Conservation (phyloP, 2,888 invertebrate species). For the Stenolophus ochropezus region DNA sequence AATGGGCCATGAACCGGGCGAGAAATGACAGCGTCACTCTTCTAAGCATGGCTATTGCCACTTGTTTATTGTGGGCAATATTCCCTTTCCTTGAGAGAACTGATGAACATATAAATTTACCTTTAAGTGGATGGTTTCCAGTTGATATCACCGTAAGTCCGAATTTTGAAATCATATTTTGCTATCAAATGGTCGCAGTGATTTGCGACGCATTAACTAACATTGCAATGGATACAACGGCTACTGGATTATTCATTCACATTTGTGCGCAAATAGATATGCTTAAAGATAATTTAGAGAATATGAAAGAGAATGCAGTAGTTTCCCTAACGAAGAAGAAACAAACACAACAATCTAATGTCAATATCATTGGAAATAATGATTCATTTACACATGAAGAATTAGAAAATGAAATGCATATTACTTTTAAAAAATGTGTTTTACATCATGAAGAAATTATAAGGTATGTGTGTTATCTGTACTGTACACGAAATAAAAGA, state of each 20-base stretch:
- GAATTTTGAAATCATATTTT: slow-evolving; percentile 72
- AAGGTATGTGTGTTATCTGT: slow-evolving; percentile 59
- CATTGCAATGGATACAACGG: slow-evolving; percentile 74
- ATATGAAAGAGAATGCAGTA: slow-evolving; percentile 60
- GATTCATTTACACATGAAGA: slow-evolving; percentile 44
- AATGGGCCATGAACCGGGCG: slow-evolving; percentile 64
- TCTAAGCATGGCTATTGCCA: slow-evolving; percentile 65
- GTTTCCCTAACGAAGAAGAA: slow-evolving; percentile 35
- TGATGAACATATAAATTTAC: slow-evolving; percentile 62
- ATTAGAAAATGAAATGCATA: slow-evolving; percentile 62
- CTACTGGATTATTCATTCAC: slow-evolving; percentile 73
- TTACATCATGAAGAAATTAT: slow-evolving; percentile 63
- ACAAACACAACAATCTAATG: not conserved
- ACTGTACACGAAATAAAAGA: not conserved
- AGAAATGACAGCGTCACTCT: slow-evolving; percentile 65
- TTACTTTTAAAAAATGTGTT: slow-evolving; percentile 61
- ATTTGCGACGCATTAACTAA: slow-evolving; percentile 74
- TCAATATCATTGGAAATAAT: slow-evolving; percentile 33
- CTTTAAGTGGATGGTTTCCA: slow-evolving; percentile 72
- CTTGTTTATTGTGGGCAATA: slow-evolving; percentile 68
- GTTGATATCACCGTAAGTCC: slow-evolving; percentile 72
- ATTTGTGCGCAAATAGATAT: slow-evolving; percentile 73
- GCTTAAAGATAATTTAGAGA: slow-evolving; percentile 70
- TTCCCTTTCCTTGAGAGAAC: slow-evolving; percentile 67
- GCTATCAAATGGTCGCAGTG: slow-evolving; percentile 74